A percentile compares a stretch with the other conserved stretches of the same genome.
Conservation (phyloP, 2,888 invertebrate genomes). For the Athripsodes cinereus region DNA sequence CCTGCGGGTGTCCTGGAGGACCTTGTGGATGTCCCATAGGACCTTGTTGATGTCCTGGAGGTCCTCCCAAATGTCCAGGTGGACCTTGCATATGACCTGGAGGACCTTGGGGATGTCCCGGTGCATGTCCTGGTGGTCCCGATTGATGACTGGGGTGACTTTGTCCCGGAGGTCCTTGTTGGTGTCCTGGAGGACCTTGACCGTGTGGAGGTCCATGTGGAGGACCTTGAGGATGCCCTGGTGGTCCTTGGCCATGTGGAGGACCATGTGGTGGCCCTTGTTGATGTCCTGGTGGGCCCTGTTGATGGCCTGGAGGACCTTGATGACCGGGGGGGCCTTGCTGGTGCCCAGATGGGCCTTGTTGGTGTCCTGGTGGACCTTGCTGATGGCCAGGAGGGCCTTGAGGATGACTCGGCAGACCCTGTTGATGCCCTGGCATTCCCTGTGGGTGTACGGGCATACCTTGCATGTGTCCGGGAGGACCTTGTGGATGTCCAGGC, state of each 20-base stretch:
- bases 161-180: conserved; percentile 34
- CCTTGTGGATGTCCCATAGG: conserved; percentile 22
- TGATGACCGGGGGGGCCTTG: conserved; percentile 28
- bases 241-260: conserved; percentile 26
- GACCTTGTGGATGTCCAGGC: conserved; percentile 37
- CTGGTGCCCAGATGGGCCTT: conserved; percentile 30
- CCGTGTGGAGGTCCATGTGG: conserved; percentile 15
- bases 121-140: conserved; percentile 36
- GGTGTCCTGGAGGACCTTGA: conserved; percentile 37
- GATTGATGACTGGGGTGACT: conserved; percentile 12
- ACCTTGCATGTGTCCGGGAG: conserved; percentile 41
- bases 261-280: conserved; percentile 32
- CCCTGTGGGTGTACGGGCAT: conserved; percentile 38
- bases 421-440: conserved; percentile 28
- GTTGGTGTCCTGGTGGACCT: conserved; percentile 30
- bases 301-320: conserved; percentile 29
- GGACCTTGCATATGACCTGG: conserved; percentile 13
- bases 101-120: conserved; percentile 22
- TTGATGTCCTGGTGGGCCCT: conserved; percentile 28
- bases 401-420: conserved; percentile 23
- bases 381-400: conserved; percentile 19
- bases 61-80: conserved; percentile 19
- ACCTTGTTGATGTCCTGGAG: conserved; percentile 12
- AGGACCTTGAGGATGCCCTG: conserved; percentile 15
- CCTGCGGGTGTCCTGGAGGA: conserved; percentile 19